A percentile compares a stretch with the other conserved stretches of the same genome.
phyloP scores from a whole-genome alignment of 2,113 vertebrate genomes.

The Panthera tigris region DNA sequence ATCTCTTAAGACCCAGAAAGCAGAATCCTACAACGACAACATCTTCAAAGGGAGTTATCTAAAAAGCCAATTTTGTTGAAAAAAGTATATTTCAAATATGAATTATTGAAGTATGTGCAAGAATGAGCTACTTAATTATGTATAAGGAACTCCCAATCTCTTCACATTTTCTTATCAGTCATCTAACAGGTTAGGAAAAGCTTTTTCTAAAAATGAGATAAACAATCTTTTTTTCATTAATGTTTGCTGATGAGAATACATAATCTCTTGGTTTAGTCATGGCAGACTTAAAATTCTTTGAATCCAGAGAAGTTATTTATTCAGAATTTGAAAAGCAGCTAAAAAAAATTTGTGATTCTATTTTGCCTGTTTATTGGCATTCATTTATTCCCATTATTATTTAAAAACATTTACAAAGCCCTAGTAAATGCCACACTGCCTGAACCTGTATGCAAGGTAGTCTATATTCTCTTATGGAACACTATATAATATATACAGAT shows the following conservation, averaged over 20 bases:
- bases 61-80: conserved; percentile 74
- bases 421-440: background rate
- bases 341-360: conserved; percentile 24
- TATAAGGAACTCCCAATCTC: conserved; percentile 75
- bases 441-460: conserved; percentile 18
- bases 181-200: conserved; percentile 72
- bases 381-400: conserved; percentile 55
- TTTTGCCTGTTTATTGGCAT: conserved; percentile 39
- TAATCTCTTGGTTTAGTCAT: conserved; percentile 59
- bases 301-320: conserved; percentile 48
- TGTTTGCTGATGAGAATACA: conserved; percentile 73
- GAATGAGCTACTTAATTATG: conserved; percentile 79
- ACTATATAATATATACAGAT: background rate
- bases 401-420: conserved; percentile 56
- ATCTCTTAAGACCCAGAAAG: conserved; percentile 45
- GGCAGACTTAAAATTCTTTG: conserved; percentile 57
- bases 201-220: conserved; percentile 75
- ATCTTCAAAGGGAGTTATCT: conserved; percentile 57
- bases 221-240: conserved; percentile 72
- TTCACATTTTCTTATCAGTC: conserved; percentile 74
- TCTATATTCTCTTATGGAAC: background rate
- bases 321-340: conserved; percentile 60
- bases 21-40: conserved; percentile 8
- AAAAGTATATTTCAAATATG: conserved; percentile 80
- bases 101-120: conserved; percentile 80